These are phyloP conservation scores for Drosophila bocqueti DNA, from an alignment of 1,140 invertebrate genomes.

Conservation along the genomic window DNA sequence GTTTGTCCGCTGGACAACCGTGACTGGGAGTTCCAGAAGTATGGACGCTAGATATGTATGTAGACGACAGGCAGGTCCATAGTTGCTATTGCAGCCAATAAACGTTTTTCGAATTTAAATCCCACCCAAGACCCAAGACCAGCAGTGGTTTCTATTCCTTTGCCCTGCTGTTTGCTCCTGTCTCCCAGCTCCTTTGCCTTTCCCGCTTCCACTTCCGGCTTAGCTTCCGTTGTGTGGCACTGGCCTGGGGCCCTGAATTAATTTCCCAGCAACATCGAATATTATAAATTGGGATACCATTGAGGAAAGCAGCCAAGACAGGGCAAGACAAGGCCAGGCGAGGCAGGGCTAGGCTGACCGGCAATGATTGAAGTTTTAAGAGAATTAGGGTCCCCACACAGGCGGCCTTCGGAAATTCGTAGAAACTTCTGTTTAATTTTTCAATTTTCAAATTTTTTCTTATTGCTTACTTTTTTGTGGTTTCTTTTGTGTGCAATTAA, in stretches of 20 bases:
- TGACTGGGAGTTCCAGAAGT: slow-evolving; percentile 38
- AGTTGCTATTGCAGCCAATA: neutral
- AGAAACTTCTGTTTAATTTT: slow-evolving; percentile 15
- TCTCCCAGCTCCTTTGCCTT: neutral
- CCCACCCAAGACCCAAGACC: neutral
- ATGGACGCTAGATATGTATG: slow-evolving; percentile 15
- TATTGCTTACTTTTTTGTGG: neutral
- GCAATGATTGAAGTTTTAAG: slow-evolving; percentile 29
- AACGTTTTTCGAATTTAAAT: slow-evolving; percentile 1
- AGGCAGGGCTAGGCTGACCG: neutral
- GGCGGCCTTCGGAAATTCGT: slow-evolving; percentile 5
- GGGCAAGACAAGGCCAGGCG: neutral
- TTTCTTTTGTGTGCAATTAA: slow-evolving; percentile 16
- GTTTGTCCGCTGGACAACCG: slow-evolving; percentile 43
- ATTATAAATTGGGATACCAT: slow-evolving; percentile 46
- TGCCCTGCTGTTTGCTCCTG: neutral
- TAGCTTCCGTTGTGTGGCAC: slow-evolving; percentile 9
- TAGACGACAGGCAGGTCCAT: neutral
- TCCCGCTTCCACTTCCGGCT: neutral
- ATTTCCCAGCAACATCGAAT: slow-evolving; percentile 52
- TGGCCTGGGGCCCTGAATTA: slow-evolving; percentile 54
- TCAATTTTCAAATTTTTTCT: neutral
- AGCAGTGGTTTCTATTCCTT: neutral
- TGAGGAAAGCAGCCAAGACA: neutral
- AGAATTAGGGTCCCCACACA: slow-evolving; percentile 1